Evolutionary conservation across 2,113 vertebrate species (phyloP).

Genomic region (Tricholaema leucomelas): DNA sequence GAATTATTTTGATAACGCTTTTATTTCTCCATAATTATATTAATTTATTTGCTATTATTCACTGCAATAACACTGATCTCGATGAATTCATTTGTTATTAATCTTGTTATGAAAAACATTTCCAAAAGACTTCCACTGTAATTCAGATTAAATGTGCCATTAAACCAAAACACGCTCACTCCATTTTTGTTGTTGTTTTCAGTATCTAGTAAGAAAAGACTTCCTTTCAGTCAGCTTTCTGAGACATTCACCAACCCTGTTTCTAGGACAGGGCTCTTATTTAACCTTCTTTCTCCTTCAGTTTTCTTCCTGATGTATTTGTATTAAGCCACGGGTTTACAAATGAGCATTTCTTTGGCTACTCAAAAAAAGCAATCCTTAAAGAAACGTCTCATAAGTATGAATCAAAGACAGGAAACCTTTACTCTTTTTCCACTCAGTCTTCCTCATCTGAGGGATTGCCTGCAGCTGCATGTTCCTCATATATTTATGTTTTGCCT

Average conservation of each 20-base stretch:
- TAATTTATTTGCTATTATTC: slow-evolving; percentile 54
- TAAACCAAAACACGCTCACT: slow-evolving; percentile 30
- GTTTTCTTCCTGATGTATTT: slow-evolving; percentile 60
- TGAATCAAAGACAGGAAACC: slow-evolving; percentile 52
- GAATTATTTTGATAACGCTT: slow-evolving; percentile 40
- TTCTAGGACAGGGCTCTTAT: slow-evolving; percentile 40
- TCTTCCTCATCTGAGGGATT: not conserved
- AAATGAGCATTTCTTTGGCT: slow-evolving; percentile 53
- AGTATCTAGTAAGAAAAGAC: not conserved
- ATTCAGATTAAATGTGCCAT: slow-evolving; percentile 50
- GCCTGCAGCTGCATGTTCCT: not conserved
- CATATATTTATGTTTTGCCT: slow-evolving; percentile 40
- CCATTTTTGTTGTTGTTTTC: slow-evolving; percentile 12
- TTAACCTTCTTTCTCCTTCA: slow-evolving; percentile 70
- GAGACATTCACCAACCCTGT: slow-evolving; percentile 18
- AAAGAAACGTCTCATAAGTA: slow-evolving; percentile 56
- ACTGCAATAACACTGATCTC: slow-evolving; percentile 28
- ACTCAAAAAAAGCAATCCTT: slow-evolving; percentile 56
- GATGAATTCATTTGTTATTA: slow-evolving; percentile 48
- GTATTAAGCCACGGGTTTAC: slow-evolving; percentile 64
- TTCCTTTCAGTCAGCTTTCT: slow-evolving; percentile 43
- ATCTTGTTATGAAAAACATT: not conserved
- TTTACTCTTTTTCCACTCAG: not conserved
- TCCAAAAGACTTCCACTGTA: slow-evolving; percentile 24
- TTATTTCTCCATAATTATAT: slow-evolving; percentile 40